phyloP scores from a whole-genome alignment of 2,888 invertebrate species.

The Schrankia costaestrigalis region DNA sequence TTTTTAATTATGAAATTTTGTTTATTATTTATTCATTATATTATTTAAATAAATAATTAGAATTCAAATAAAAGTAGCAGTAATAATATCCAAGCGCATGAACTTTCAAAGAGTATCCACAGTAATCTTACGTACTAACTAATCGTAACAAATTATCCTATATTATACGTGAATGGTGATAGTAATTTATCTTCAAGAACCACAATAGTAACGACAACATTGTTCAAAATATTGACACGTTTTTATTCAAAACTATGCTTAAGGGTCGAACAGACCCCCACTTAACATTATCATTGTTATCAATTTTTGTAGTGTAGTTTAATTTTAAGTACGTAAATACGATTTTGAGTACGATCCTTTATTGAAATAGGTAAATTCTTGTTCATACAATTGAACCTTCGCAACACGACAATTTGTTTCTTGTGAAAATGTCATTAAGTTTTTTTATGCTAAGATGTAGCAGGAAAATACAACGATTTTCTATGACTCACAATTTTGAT shows the following conservation, averaged over 20 bases:
- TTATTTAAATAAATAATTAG: neutral
- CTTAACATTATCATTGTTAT: constrained; percentile 64
- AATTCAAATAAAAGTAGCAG: neutral
- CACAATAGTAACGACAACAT: constrained; percentile 73
- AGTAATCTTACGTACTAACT: constrained; percentile 33
- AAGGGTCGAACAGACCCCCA: constrained; percentile 63
- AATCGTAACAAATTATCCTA: constrained; percentile 72
- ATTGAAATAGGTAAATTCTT: no score
- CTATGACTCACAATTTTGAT: no score
- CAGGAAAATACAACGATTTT: no score
- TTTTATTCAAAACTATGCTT: constrained; percentile 57
- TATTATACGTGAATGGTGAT: constrained; percentile 55
- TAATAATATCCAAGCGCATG: neutral
- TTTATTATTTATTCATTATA: no score
- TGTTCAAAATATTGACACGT: constrained; percentile 78
- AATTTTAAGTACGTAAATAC: no score
- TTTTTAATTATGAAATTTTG: no score
- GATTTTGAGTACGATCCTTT: no score
- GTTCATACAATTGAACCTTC: no score
- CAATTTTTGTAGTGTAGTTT: constrained; percentile 34
- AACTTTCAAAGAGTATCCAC: constrained; percentile 38
- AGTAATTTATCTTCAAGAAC: constrained; percentile 72
- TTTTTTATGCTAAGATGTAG: no score
- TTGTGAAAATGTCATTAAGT: no score
- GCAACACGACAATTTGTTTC: no score